Evolutionary conservation across 2,113 vertebrate genomes (phyloP).

Genomic region (Caretta caretta): DNA sequence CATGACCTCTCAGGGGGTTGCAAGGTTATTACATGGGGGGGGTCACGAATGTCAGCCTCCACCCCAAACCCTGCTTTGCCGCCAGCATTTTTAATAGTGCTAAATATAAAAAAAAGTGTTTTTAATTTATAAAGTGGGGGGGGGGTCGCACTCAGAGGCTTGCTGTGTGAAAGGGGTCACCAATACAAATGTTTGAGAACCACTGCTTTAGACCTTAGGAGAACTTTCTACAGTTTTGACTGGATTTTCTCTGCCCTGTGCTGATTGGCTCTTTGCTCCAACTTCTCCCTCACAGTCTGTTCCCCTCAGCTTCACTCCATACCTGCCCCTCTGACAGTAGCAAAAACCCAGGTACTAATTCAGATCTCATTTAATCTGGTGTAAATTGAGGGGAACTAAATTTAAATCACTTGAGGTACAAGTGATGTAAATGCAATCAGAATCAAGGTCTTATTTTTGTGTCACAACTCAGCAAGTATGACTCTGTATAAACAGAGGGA

Average conservation of each 20-base stretch:
- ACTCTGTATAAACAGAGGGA: background rate
- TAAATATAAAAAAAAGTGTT: too few relatives aligned
- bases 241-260: background rate
- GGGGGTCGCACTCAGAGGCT: too few relatives aligned
- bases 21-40: too few relatives aligned
- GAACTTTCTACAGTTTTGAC: background rate
- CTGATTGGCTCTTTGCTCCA: background rate
- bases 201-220: background rate
- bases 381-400: background rate
- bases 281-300: background rate
- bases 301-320: background rate
- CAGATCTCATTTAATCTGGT: background rate
- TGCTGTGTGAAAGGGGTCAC: too few relatives aligned
- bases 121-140: too few relatives aligned
- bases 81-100: too few relatives aligned
- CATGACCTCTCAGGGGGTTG: too few relatives aligned
- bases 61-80: too few relatives aligned
- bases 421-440: background rate
- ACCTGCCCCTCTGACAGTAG: background rate
- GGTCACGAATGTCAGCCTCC: too few relatives aligned
- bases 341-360: background rate
- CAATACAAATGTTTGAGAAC: too few relatives aligned
- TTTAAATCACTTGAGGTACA: background rate
- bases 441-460: background rate
- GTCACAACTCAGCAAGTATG: background rate